These are phyloP conservation scores for Python bivittatus DNA, from an alignment of 2,113 vertebrate genomes.

Conservation along the genomic window DNA sequence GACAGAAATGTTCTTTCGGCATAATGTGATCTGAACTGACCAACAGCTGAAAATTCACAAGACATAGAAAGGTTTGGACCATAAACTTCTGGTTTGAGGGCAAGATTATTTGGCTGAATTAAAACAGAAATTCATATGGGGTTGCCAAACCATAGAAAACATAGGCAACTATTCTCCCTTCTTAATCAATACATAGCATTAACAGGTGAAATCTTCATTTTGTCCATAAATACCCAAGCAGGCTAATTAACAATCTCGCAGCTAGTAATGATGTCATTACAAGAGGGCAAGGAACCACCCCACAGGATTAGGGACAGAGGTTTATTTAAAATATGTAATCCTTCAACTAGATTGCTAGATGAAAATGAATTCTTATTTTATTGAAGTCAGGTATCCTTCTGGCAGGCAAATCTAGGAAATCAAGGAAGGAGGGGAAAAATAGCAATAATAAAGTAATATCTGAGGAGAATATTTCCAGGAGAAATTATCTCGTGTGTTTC, in stretches of 20 bases:
- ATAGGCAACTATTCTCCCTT: neutral
- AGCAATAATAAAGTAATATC: neutral
- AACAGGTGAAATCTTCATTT: neutral
- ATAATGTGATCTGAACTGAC: neutral
- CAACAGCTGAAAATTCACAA: neutral
- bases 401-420: neutral
- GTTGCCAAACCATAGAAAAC: neutral
- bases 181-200: neutral
- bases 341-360: neutral
- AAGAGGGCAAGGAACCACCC: neutral
- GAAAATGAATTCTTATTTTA: neutral
- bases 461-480: neutral
- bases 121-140: neutral
- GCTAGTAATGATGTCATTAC: neutral
- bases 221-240: neutral
- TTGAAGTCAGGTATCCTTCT: neutral
- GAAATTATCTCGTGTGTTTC: neutral
- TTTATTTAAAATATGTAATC: neutral
- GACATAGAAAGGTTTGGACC: neutral
- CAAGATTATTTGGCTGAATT: neutral
- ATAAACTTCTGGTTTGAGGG: neutral
- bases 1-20: slow-evolving; percentile 40
- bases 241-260: neutral
- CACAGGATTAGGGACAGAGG: neutral
- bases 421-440: neutral